Evolutionary conservation across 2,888 invertebrate genomes (phyloP).

Genomic region (Palloptera scutellata): DNA sequence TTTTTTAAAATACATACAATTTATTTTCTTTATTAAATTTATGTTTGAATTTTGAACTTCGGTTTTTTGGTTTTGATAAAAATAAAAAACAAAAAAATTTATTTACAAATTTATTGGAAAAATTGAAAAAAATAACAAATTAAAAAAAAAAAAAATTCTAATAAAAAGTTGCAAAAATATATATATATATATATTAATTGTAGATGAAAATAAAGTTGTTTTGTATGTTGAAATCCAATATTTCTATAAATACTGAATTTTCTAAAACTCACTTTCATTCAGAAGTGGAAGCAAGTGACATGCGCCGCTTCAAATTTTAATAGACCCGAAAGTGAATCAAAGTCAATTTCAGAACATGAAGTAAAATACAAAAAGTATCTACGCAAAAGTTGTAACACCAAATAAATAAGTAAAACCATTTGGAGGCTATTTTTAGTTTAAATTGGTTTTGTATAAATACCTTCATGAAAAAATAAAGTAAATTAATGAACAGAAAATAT

Average conservation of each 20-base stretch:
- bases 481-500: no score
- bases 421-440: neutral
- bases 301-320: no score
- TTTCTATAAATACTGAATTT: no score
- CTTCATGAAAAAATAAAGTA: no score
- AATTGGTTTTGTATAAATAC: no score
- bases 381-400: neutral
- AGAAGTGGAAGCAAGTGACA: no score
- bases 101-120: constrained; percentile 20
- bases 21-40: neutral
- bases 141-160: neutral
- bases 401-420: constrained; percentile 20
- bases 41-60: neutral
- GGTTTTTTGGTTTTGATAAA: constrained; percentile 10
- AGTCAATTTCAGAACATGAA: no score
- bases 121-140: constrained; percentile 24
- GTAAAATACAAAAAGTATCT: no score
- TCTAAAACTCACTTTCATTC: no score
- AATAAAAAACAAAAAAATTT: constrained; percentile 2
- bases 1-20: no score
- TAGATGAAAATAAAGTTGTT: constrained; percentile 14
- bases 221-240: neutral
- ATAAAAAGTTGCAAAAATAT: constrained; percentile 22
- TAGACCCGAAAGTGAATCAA: no score
- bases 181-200: constrained; percentile 26